phyloP scores from a whole-genome alignment of 2,113 vertebrate genomes.

The Campylomormyrus tamandua region DNA sequence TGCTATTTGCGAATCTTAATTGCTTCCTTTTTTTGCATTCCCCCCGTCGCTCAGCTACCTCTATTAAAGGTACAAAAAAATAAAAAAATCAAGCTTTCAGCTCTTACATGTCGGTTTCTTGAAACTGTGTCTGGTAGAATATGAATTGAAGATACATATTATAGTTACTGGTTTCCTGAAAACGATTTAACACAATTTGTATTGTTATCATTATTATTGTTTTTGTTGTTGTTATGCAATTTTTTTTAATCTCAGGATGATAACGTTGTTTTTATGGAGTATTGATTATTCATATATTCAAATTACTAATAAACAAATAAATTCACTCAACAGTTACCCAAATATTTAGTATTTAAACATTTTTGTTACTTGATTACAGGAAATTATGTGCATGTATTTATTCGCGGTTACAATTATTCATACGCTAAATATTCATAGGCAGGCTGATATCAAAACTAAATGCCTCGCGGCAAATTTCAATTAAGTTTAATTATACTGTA shows the following conservation, averaged over 20 bases:
- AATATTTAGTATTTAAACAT: neutral
- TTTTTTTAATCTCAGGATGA: neutral
- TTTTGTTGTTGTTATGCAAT: neutral
- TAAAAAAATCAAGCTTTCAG: neutral
- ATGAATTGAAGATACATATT: neutral
- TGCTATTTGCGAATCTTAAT: constrained; percentile 5
- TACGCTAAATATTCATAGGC: neutral
- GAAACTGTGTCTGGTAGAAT: neutral
- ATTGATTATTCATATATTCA: neutral
- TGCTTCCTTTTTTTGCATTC: neutral
- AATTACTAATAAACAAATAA: neutral
- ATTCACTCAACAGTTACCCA: neutral
- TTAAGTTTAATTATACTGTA: neutral
- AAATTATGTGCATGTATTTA: neutral
- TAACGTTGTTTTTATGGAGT: neutral
- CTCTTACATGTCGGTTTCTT: neutral
- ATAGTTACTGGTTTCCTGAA: neutral
- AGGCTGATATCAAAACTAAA: neutral
- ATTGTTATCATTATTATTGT: neutral
- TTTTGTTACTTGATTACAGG: neutral
- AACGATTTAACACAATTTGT: neutral
- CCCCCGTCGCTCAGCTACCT: constrained; percentile 15
- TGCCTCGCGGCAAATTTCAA: neutral
- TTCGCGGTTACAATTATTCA: neutral
- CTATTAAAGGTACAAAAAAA: neutral